Conservation (phyloP, 2,888 invertebrate species). For the Eutolmus rufibarbis region DNA sequence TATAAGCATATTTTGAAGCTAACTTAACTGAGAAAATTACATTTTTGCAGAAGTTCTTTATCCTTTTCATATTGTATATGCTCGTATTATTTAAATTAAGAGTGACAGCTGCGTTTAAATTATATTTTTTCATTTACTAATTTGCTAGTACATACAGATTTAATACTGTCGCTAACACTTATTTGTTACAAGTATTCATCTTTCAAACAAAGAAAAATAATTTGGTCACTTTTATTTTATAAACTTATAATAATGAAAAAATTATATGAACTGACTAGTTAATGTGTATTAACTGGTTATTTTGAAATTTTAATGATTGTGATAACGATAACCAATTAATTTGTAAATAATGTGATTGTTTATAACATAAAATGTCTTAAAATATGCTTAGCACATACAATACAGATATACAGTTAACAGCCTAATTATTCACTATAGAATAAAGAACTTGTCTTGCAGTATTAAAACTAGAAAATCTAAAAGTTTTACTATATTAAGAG, state of each 20-base stretch:
- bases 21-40: neutral
- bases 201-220: neutral
- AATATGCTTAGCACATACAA: neutral
- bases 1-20: neutral
- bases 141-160: neutral
- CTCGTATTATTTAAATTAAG: neutral
- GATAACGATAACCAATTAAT: neutral
- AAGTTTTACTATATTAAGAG: neutral
- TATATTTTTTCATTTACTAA: neutral
- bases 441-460: constrained; percentile 9
- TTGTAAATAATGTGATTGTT: neutral
- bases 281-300: neutral
- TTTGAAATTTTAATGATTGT: neutral
- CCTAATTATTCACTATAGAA: neutral
- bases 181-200: neutral
- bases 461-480: neutral
- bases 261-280: neutral
- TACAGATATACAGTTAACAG: neutral
- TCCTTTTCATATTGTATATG: neutral
- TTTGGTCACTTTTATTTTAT: neutral
- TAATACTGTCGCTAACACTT: neutral
- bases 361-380: neutral
- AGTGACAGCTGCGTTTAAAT: neutral
- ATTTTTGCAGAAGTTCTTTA: neutral
- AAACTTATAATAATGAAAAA: neutral